phyloP scores from a whole-genome alignment of 1,140 invertebrate genomes.

The Sinella curviseta region DNA sequence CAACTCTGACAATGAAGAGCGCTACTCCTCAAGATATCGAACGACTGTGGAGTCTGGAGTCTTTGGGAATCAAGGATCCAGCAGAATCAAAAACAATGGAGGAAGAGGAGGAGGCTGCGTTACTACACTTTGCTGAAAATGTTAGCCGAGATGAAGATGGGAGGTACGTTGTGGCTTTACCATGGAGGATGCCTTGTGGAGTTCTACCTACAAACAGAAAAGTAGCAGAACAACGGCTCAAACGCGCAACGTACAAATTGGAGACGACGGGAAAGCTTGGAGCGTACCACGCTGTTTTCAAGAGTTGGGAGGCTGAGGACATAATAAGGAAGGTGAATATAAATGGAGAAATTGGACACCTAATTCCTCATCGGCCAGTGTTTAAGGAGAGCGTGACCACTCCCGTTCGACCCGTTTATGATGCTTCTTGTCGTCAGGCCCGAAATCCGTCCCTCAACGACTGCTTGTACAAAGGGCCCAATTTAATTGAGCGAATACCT shows the following conservation, averaged over 20 bases:
- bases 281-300: background rate
- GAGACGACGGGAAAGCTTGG: background rate
- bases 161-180: background rate
- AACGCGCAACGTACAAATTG: background rate
- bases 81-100: background rate
- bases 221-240: background rate
- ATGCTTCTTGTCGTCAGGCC: too few relatives aligned
- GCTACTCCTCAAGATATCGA: background rate
- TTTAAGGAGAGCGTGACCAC: too few relatives aligned
- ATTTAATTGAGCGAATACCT: constrained; percentile 49
- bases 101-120: background rate
- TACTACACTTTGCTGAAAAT: background rate
- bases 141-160: background rate
- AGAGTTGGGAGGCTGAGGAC: background rate
- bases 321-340: background rate
- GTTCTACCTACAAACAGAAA: background rate
- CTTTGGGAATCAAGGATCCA: background rate
- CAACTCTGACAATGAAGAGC: background rate
- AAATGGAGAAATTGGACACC: constrained; percentile 26
- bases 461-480: too few relatives aligned
- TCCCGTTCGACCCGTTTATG: too few relatives aligned
- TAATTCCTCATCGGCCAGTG: too few relatives aligned
- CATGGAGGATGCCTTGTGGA: too few relatives aligned
- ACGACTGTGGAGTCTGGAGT: background rate
- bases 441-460: too few relatives aligned